Base-by-base conservation (phyloP, 2,113 vertebrate genomes). In the Nothobranchius furzeri region DNA sequence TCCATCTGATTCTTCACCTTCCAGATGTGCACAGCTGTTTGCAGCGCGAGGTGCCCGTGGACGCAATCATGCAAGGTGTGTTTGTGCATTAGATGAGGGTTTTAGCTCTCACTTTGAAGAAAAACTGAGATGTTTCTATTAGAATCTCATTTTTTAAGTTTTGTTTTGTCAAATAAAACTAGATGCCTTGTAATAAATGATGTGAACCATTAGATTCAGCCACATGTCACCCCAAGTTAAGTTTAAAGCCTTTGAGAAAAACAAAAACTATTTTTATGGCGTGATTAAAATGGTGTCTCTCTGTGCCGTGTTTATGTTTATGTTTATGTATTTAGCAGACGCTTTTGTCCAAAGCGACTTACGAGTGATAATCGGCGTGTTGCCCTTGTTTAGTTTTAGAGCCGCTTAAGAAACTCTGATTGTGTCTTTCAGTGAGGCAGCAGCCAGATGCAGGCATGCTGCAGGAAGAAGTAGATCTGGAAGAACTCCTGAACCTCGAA, bases 21-120 rank as follows among this genome's bases (percentile, higher is more conserved):
- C 61, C 75, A 87, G 81, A 85, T 70, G 68, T 70, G 7, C 13
- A 0, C 7, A 2, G 9, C 4, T 0, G 13, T 7, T 68, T 56
- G 47, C 88, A 89, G 74, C 62, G 20, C n/a, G 82, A 76, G 11
- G 15, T 82, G 70, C 72, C 52, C 65, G 68, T 83, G 73, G 81
- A 87, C 52, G 1, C 67, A 17, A n/a, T 70, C 53, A 53, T 68
- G n/a, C 15, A 57, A 85, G 84, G 87, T 89, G 73, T 80, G 24
- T 59, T 0, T 46, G 11, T 53, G 12, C 6, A 4, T 30, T 30
- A 3, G 30, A 6, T 53, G 5, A 35, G 37, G 30, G 7, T 9
- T 40, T 40, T 9, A 40, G 9, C 9, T 1, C 6, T 40, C 37
- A 40, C 7, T 4, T 40, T 40, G 37, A 40, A 8, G 37, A 4